A percentile compares a stretch with the other conserved stretches of the same genome.
These are phyloP conservation scores for Frankliniella fusca DNA, from an alignment of 2,888 invertebrate species.

Conservation along the genomic window DNA sequence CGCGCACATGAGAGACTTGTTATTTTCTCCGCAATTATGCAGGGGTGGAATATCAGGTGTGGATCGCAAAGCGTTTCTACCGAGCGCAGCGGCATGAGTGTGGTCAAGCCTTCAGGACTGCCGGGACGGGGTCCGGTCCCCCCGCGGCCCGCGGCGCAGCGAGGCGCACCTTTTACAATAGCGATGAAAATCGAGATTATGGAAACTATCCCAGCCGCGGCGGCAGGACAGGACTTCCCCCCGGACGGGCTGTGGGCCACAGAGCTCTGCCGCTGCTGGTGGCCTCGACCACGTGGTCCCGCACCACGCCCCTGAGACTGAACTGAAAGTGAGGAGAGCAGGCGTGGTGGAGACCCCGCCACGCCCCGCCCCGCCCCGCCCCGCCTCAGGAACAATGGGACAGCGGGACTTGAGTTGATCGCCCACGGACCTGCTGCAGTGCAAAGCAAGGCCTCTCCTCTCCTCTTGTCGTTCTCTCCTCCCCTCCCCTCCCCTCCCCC, in stretches of 20 bases:
- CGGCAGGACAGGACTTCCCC: neutral
- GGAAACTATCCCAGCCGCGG: neutral
- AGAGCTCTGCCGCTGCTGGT: too few relatives aligned
- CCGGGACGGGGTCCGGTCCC: too few relatives aligned
- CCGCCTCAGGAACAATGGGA: constrained; percentile 9
- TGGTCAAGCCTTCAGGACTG: too few relatives aligned
- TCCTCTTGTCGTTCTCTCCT: neutral
- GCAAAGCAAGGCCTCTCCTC: neutral
- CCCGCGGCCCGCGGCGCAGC: neutral
- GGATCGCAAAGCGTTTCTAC: too few relatives aligned
- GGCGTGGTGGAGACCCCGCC: neutral
- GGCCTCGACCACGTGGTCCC: too few relatives aligned
- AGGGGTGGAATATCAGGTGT: too few relatives aligned
- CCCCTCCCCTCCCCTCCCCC: neutral
- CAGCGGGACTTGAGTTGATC: neutral
- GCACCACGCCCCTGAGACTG: neutral
- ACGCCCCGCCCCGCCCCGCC: neutral
- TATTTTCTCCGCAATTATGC: too few relatives aligned
- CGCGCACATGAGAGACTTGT: too few relatives aligned
- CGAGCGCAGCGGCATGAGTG: too few relatives aligned
- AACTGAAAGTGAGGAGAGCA: neutral
- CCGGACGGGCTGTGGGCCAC: neutral
- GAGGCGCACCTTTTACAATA: neutral
- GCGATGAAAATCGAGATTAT: constrained; percentile 23
- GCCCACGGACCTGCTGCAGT: neutral